phyloP scores from a whole-genome alignment of 1,140 invertebrate species.

The Idris sp. region DNA sequence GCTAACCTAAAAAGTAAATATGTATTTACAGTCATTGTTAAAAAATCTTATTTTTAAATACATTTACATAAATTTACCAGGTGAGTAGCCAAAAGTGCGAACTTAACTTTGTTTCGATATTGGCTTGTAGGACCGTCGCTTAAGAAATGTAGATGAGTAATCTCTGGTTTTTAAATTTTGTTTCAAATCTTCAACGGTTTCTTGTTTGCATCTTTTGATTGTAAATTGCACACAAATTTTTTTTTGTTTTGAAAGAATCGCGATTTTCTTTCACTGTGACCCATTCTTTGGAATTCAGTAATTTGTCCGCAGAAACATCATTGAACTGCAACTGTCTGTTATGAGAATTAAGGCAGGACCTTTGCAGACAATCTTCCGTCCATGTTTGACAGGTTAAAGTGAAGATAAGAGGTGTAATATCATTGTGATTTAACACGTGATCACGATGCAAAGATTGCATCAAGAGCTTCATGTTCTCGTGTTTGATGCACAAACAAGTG shows the following conservation, averaged over 20 bases:
- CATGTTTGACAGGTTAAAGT: slow-evolving; percentile 12
- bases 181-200: slow-evolving; percentile 6
- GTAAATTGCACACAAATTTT: slow-evolving; percentile 22
- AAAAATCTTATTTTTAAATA: background rate
- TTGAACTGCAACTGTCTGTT: slow-evolving; percentile 5
- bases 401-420: slow-evolving; percentile 1
- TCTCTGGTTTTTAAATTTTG: slow-evolving; percentile 1
- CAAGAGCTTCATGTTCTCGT: too few species aligned
- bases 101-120: slow-evolving; percentile 14
- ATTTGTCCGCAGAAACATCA: slow-evolving; percentile 4
- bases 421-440: slow-evolving; percentile 7
- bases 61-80: slow-evolving; percentile 12
- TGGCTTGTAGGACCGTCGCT: slow-evolving; percentile 17
- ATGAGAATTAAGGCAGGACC: background rate
- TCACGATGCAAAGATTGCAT: slow-evolving; percentile 20
- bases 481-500: slow-evolving; percentile 40
- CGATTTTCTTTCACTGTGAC: slow-evolving; percentile 20
- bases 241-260: slow-evolving; percentile 30
- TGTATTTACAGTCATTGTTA: too few species aligned
- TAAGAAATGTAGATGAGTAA: slow-evolving; percentile 32
- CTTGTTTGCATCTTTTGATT: slow-evolving; percentile 5
- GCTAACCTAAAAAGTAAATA: slow-evolving; percentile 3
- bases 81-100: slow-evolving; percentile 5
- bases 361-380: slow-evolving; percentile 26
- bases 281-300: slow-evolving; percentile 17